Conservation (phyloP, 92 coral and sea anemone genomes). For the Epizoanthus stellaris region DNA sequence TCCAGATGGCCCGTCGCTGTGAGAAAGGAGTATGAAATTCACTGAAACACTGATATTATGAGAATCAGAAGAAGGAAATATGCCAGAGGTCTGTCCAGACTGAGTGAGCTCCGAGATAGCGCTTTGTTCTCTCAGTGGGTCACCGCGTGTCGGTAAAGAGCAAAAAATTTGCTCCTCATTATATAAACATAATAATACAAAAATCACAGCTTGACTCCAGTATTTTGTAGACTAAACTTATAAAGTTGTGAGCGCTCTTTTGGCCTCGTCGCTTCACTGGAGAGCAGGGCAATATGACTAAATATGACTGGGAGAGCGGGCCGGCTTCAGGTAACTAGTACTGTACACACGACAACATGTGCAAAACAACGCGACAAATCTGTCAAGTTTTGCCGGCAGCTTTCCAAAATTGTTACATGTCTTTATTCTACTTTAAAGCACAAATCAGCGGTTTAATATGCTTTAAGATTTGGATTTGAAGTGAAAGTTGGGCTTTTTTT, state of each 20-base stretch:
- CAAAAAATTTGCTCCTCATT: neutral
- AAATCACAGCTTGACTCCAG: slow-evolving; percentile 8
- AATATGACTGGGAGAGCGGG: neutral
- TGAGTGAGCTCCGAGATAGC: neutral
- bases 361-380: too few species aligned
- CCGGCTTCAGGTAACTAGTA: too few species aligned
- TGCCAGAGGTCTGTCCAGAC: neutral
- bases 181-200: neutral
- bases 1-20: too few species aligned
- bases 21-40: too few species aligned
- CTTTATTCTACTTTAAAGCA: too few species aligned
- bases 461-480: neutral
- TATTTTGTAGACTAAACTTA: slow-evolving; percentile 21
- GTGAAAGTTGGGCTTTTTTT: neutral
- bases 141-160: neutral
- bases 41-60: neutral
- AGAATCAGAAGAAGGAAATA: neutral
- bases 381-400: too few species aligned
- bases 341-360: too few species aligned
- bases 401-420: too few species aligned
- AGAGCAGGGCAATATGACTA: neutral
- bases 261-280: neutral
- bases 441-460: too few species aligned
- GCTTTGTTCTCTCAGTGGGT: neutral
- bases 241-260: neutral